Evolutionary conservation across 1,140 invertebrate species (phyloP).

Genomic region (Lepidurus packardi): DNA sequence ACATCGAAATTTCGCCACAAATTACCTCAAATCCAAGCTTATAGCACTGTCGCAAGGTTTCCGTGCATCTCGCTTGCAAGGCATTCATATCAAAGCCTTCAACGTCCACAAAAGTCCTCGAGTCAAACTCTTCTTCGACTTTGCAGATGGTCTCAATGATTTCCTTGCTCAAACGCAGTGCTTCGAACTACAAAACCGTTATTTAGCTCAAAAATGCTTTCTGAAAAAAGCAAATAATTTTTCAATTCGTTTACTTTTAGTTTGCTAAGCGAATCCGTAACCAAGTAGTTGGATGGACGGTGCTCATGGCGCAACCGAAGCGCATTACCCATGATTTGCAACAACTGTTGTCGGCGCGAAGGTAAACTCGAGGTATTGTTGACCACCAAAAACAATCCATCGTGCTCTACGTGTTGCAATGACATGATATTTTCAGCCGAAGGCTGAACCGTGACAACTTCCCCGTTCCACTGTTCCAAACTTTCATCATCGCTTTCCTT

Average conservation of each 20-base stretch:
- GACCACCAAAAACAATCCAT: constrained; percentile 48
- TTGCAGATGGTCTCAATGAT: constrained; percentile 47
- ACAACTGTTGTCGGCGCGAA: constrained; percentile 44
- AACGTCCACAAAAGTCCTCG: constrained; percentile 41
- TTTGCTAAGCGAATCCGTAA: constrained; percentile 55
- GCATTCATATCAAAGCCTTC: constrained; percentile 53
- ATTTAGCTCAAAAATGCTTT: not conserved
- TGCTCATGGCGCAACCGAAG: constrained; percentile 47
- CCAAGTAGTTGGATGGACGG: constrained; percentile 51
- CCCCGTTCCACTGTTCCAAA: constrained; percentile 31
- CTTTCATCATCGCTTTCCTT: not conserved
- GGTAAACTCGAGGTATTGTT: constrained; percentile 45
- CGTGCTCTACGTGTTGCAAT: constrained; percentile 47
- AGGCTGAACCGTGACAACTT: constrained; percentile 35
- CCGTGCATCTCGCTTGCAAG: constrained; percentile 59
- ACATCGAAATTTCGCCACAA: no score
- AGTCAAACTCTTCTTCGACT: not conserved
- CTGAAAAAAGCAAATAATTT: not conserved
- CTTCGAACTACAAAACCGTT: constrained; percentile 48
- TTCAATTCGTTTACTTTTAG: constrained; percentile 51
- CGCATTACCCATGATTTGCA: constrained; percentile 44
- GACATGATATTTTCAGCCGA: constrained; percentile 38
- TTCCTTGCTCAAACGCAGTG: constrained; percentile 56
- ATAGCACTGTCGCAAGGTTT: constrained; percentile 78
- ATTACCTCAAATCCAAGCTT: constrained; percentile 78